Evolutionary conservation across 2,797 vertebrate genomes (phyloP).

Genomic region (Loriculus beryllinus): DNA sequence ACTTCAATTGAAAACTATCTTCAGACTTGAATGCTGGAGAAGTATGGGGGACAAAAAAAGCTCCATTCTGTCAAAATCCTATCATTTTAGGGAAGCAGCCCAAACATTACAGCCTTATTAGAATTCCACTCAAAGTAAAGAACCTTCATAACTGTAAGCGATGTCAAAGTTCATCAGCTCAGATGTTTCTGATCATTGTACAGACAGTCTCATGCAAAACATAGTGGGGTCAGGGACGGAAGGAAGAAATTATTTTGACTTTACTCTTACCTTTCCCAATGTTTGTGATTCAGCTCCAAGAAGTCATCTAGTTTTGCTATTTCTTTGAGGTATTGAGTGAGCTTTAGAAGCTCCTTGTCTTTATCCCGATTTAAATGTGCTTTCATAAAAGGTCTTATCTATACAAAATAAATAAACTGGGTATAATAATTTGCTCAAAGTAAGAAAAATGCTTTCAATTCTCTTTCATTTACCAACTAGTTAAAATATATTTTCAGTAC

Average conservation of each 20-base stretch:
- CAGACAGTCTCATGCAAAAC: background rate
- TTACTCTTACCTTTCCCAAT: conserved; percentile 92
- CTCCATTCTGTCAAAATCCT: background rate
- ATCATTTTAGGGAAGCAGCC: background rate
- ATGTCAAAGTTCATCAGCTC: background rate
- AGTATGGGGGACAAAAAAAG: background rate
- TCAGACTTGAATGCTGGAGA: background rate
- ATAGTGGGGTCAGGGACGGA: background rate
- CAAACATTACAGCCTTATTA: background rate
- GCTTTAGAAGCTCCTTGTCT: conserved; percentile 94
- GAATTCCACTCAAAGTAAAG: background rate
- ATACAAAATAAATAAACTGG: background rate
- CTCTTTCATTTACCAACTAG: background rate
- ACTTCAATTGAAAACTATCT: background rate
- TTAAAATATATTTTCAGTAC: background rate
- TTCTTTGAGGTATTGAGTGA: conserved; percentile 97
- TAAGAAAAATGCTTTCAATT: background rate
- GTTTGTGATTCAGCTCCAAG: conserved; percentile 95
- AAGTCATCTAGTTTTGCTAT: conserved; percentile 96
- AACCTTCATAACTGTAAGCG: background rate
- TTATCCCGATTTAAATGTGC: conserved; percentile 97
- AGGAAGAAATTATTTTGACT: background rate
- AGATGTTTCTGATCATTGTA: background rate
- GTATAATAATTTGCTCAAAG: background rate
- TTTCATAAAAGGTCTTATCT: conserved; percentile 99